Evolutionary conservation across 2,888 invertebrate species (phyloP), one percentile per base, ranked within the genome.

Genomic region (Acrobasis repandana): DNA sequence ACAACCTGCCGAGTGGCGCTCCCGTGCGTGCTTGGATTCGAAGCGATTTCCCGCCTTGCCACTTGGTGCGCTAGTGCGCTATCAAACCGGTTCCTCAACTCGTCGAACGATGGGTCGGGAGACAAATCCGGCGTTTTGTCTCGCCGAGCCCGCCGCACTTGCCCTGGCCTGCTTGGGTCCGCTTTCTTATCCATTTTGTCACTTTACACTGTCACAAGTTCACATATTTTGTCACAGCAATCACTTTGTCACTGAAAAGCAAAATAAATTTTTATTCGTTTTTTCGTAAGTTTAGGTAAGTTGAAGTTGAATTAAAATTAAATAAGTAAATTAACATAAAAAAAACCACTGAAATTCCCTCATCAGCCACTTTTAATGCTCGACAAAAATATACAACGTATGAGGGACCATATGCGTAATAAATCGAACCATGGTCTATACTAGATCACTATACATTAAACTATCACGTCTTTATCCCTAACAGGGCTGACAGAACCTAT

Each of bases 1-100:
- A 93, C 92, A 48, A 88, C 86, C 68, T 93, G 93, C 15, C 93
- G 80, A 43, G 83, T 91, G 66, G 89, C 92, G 83, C 93, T 93
- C 67, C 86, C 87, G 71, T 93, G 92, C 66, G 91, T 90, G 47
- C 91, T 85, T 15, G 92, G 92, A 70, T 88, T 88, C 72, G 90
- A 85, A 65, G 83, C 81, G 65, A 90, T 86, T 75, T 90, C 90
- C 68, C 84, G 79, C 64, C 81, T 74, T 74, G 74, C 80, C 79
- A 80, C 77, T 56, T 73, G 77, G 51, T 75, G 74, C 69, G 74
- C 70, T 80, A 76, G 68, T 80, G 90, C 89, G 83, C 82, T 84
- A 69, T 91, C 91, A 75, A 91, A 91, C 68, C 82, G 77, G 62
- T 90, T 88, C 59, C 90, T 77, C 77, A 90, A 78, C 83, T 90